A percentile compares a stretch with the other conserved stretches of the same genome.
Conservation (phyloP, 2,797 vertebrate genomes). For the Ptychobarbus kaznakovi region DNA sequence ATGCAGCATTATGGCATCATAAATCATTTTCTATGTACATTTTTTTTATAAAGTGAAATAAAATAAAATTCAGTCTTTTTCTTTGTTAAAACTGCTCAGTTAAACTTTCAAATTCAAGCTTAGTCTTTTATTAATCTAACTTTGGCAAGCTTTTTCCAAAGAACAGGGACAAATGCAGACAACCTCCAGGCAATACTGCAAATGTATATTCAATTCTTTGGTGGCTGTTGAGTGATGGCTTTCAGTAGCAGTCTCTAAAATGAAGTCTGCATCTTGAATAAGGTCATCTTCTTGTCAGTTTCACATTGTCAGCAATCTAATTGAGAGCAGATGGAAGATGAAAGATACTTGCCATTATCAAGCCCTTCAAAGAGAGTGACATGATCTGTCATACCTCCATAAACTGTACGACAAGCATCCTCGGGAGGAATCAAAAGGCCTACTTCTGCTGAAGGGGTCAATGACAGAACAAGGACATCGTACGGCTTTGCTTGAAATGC, state of each 20-base stretch:
- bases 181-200: constrained; percentile 6
- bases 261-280: neutral
- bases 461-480: neutral
- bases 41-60: neutral
- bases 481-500: neutral
- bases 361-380: neutral
- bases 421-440: neutral
- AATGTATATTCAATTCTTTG: neutral
- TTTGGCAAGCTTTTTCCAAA: neutral
- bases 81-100: neutral
- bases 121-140: neutral
- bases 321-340: constrained; percentile 6
- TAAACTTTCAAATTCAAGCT: neutral
- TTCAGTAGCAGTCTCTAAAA: constrained; percentile 17
- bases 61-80: neutral
- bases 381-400: neutral
- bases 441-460: neutral
- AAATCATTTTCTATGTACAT: neutral
- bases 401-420: neutral
- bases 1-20: neutral
- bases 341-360: constrained; percentile 28
- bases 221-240: constrained; percentile 13
- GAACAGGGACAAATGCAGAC: neutral
- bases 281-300: constrained; percentile 36
- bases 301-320: constrained; percentile 28